A percentile compares a stretch with the other conserved stretches of the same genome.
Evolutionary conservation across 1,140 invertebrate genomes (phyloP).

Genomic region (Dreissena rostriformis): DNA sequence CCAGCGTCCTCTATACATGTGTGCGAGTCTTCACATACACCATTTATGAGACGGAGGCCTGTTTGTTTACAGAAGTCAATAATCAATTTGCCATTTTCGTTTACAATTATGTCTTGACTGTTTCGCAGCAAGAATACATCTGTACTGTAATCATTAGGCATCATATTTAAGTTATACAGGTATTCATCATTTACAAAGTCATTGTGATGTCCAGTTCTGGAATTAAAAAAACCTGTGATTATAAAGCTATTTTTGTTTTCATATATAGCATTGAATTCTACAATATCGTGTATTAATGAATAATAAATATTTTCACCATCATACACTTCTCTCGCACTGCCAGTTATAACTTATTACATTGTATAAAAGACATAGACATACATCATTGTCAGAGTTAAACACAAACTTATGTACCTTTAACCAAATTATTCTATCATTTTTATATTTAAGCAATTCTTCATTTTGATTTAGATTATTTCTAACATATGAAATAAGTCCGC

Average conservation of each 20-base stretch:
- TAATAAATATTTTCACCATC: slow-evolving; percentile 6
- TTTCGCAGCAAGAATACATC: slow-evolving; percentile 1
- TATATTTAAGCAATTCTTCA: too few relatives aligned
- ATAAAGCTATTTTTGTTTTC: slow-evolving; percentile 1
- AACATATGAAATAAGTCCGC: too few relatives aligned
- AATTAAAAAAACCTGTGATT: slow-evolving; percentile 9
- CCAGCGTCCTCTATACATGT: too few relatives aligned
- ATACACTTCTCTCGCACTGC: not conserved
- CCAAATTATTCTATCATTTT: too few relatives aligned
- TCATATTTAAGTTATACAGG: not conserved
- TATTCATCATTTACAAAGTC: slow-evolving; percentile 4
- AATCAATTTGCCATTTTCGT: slow-evolving; percentile 16
- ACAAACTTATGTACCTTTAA: too few relatives aligned
- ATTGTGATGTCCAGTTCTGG: not conserved
- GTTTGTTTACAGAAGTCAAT: slow-evolving; percentile 8
- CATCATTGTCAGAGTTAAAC: too few relatives aligned
- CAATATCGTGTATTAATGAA: slow-evolving; percentile 7
- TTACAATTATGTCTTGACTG: slow-evolving; percentile 9
- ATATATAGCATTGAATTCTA: not conserved
- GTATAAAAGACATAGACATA: too few relatives aligned
- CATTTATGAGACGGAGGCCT: slow-evolving; percentile 2
- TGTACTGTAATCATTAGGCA: not conserved
- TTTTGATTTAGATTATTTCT: too few relatives aligned
- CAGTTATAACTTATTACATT: too few relatives aligned
- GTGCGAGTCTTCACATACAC: not conserved